Evolutionary conservation across 2,888 invertebrate species (phyloP).

Genomic region (Tanypteryx hageni): DNA sequence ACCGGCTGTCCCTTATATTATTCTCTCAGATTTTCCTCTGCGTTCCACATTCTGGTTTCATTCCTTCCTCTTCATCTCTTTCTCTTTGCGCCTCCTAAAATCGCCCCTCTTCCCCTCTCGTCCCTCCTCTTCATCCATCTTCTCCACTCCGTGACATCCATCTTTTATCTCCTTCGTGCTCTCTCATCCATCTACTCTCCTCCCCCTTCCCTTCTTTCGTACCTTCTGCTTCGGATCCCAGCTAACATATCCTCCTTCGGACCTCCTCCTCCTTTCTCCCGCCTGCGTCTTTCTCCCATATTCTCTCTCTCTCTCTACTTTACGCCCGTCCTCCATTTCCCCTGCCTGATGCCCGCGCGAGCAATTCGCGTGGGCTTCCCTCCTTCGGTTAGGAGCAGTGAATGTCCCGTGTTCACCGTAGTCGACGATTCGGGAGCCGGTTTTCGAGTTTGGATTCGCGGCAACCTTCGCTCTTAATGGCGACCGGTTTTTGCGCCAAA

Average conservation of each 20-base stretch:
- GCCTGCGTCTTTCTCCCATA: no score
- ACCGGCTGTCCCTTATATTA: no score
- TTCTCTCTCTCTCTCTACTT: no score
- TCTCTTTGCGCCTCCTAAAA: neutral
- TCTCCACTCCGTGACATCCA: neutral
- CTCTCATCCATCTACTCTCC: neutral
- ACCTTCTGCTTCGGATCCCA: neutral
- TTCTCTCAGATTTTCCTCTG: no score
- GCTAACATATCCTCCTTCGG: neutral
- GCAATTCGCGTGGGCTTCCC: neutral
- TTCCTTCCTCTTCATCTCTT: no score
- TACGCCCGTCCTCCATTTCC: neutral
- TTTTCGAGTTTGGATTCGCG: neutral
- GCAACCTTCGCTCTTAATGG: slow-evolving; percentile 33
- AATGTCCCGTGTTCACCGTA: neutral
- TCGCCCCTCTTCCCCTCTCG: neutral
- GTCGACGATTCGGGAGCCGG: slow-evolving; percentile 8
- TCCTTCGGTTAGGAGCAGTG: neutral
- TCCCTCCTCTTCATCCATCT: neutral
- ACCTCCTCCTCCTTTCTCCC: no score
- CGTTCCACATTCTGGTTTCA: no score
- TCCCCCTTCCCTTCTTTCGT: neutral
- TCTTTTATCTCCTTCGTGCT: neutral
- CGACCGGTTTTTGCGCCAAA: slow-evolving; percentile 58
- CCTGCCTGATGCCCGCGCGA: neutral